These are phyloP conservation scores for Leptobrachium leishanense DNA, from an alignment of 2,113 vertebrate species.

Conservation along the genomic window DNA sequence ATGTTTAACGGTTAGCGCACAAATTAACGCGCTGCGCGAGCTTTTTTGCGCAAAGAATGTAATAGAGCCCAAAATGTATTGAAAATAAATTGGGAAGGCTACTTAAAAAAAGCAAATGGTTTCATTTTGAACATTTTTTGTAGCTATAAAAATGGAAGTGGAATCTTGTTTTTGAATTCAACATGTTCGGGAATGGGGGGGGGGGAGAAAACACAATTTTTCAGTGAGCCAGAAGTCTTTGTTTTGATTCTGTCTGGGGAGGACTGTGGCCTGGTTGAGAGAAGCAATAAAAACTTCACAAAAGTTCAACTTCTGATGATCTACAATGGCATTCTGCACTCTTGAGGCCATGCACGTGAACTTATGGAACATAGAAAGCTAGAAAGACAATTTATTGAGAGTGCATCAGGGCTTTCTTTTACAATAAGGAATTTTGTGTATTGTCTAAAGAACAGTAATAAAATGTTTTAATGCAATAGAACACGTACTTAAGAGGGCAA, in stretches of 20 bases:
- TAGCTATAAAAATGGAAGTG: too few relatives aligned
- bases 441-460: neutral
- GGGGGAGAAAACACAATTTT: too few relatives aligned
- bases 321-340: constrained; percentile 12
- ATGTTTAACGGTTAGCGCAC: too few relatives aligned
- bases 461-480: neutral
- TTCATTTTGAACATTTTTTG: too few relatives aligned
- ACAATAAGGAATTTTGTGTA: neutral
- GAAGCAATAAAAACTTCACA: constrained; percentile 35
- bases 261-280: constrained; percentile 28
- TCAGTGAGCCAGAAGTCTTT: neutral
- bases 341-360: constrained; percentile 21
- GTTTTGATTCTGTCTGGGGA: constrained; percentile 45
- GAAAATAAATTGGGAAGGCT: too few relatives aligned
- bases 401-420: neutral
- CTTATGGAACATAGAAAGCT: constrained; percentile 35
- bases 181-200: too few relatives aligned
- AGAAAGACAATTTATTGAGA: constrained; percentile 35
- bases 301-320: constrained; percentile 36
- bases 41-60: too few relatives aligned
- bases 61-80: too few relatives aligned
- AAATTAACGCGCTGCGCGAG: too few relatives aligned
- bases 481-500: too few relatives aligned
- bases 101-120: too few relatives aligned
- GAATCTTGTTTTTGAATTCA: too few relatives aligned